phyloP scores from a whole-genome alignment of 2,797 vertebrate species.

The Melopsittacus undulatus region DNA sequence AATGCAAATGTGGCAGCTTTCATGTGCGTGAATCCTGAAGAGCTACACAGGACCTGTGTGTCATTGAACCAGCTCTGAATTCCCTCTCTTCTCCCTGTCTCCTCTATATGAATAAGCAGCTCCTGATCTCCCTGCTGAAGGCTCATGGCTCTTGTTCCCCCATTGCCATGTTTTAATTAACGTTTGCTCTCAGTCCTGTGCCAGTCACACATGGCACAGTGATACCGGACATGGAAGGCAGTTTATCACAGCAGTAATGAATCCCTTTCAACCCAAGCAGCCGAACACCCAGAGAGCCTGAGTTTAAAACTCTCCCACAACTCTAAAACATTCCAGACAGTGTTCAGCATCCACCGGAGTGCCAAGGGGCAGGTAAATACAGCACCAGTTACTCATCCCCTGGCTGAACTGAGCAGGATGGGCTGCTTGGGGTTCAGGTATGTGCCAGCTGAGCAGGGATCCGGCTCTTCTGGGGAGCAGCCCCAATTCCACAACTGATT shows the following conservation, averaged over 20 bases:
- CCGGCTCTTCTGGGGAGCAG: not conserved
- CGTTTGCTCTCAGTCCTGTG: not conserved
- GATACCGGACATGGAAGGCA: not conserved
- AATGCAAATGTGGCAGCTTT: not conserved
- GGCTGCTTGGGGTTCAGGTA: not conserved
- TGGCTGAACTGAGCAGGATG: not conserved
- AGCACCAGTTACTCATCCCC: conserved; percentile 5
- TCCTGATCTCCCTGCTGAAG: not conserved
- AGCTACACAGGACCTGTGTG: rapidly evolving
- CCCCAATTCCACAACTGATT: not conserved
- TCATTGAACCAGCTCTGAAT: not conserved
- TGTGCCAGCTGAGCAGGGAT: not conserved
- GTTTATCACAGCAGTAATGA: not conserved
- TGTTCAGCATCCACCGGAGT: not conserved
- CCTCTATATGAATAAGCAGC: not conserved
- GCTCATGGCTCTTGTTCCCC: not conserved
- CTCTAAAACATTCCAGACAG: conserved; percentile 3
- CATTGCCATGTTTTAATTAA: not conserved
- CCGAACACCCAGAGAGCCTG: not conserved
- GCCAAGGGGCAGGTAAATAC: not conserved
- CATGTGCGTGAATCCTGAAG: not conserved
- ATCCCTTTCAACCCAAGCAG: not conserved
- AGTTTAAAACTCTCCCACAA: not conserved
- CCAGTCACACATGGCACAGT: not conserved
- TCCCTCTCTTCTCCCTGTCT: not conserved